Evolutionary conservation across 2,888 invertebrate species (phyloP).

Genomic region (Hypolimnas misippus): DNA sequence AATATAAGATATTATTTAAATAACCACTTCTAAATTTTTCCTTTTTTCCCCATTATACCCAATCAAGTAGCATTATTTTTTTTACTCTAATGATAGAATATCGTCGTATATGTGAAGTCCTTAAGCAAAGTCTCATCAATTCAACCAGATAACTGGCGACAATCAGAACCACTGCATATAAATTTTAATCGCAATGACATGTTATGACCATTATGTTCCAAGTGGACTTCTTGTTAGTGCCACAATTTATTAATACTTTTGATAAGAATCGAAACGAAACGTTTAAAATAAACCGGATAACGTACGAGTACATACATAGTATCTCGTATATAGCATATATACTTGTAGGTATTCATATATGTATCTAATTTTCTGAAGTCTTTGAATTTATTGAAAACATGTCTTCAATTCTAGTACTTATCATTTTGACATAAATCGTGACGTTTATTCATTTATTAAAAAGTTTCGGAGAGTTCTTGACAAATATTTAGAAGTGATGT

Average conservation of each 20-base stretch:
- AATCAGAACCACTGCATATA: constrained; percentile 23
- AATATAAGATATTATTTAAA: too few species aligned
- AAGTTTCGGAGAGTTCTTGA: too few species aligned
- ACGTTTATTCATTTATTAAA: too few species aligned
- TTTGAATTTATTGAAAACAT: too few species aligned
- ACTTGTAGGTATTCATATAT: too few species aligned
- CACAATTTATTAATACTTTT: constrained; percentile 30
- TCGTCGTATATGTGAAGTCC: constrained; percentile 8
- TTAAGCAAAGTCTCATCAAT: constrained; percentile 23
- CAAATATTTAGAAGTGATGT: too few species aligned
- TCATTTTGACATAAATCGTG: too few species aligned
- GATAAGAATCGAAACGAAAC: constrained; percentile 21
- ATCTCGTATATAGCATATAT: too few species aligned
- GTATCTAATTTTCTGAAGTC: neutral
- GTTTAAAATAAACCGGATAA: constrained; percentile 7
- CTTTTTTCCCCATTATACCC: too few species aligned
- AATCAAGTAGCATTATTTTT: too few species aligned
- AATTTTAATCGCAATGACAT: constrained; percentile 29
- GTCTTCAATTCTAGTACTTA: too few species aligned
- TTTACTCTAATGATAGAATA: neutral
- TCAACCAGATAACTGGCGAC: constrained; percentile 25
- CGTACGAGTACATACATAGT: too few species aligned
- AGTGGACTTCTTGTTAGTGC: constrained; percentile 28
- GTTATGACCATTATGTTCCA: constrained; percentile 32
- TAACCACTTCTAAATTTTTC: neutral